These are phyloP conservation scores for Pogonognathellus flavescens DNA, from an alignment of 1,140 invertebrate species.

Conservation along the genomic window DNA sequence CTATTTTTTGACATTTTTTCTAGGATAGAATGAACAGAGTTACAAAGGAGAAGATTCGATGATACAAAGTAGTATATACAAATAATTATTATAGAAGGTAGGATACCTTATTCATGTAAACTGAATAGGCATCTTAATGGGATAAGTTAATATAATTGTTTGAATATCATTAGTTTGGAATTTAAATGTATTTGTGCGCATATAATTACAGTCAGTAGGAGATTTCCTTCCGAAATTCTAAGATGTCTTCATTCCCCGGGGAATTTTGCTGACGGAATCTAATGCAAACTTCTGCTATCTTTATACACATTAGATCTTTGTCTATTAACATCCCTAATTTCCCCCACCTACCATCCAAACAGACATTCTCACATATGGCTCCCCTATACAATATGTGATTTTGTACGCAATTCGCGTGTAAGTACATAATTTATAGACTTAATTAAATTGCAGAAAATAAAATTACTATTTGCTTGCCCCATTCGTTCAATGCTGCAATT, in stretches of 20 bases:
- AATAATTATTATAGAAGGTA: no score
- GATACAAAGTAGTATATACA: no score
- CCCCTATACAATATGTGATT: background rate
- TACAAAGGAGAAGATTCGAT: no score
- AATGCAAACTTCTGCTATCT: background rate
- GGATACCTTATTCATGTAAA: no score
- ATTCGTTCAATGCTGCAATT: conserved; percentile 16
- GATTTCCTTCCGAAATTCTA: background rate
- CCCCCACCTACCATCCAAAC: background rate
- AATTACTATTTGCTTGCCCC: background rate
- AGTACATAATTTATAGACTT: conserved; percentile 46
- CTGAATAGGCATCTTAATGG: no score
- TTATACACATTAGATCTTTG: background rate
- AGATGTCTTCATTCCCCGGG: conserved; percentile 15
- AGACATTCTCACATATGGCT: conserved; percentile 28
- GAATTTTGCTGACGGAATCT: background rate
- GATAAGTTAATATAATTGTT: no score
- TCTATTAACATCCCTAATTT: conserved; percentile 26
- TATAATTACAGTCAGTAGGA: background rate
- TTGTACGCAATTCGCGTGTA: background rate
- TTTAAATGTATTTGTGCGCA: no score
- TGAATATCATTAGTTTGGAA: no score
- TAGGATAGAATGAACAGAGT: no score
- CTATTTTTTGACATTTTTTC: no score
- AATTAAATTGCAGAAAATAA: conserved; percentile 54